Evolutionary conservation across 30 jellyfish, hydroid and myxozoan genomes (phyloP).

Genomic region (Turritopsis dohrnii): DNA sequence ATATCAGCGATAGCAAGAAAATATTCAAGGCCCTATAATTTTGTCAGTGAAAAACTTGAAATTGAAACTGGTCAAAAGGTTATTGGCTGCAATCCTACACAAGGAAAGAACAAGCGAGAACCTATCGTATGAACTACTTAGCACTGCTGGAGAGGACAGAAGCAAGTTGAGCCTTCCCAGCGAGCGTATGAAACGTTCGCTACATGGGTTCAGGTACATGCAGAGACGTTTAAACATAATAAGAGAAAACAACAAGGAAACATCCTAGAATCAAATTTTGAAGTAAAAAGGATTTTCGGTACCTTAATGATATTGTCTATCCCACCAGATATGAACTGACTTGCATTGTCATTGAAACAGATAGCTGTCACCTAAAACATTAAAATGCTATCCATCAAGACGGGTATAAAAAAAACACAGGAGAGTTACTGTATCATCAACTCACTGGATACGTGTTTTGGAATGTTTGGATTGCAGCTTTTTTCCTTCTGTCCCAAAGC

Average conservation of each 20-base stretch:
- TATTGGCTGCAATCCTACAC: too few species aligned
- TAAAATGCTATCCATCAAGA: background rate
- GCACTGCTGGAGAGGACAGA: too few species aligned
- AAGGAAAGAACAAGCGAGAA: too few species aligned
- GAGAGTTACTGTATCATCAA: background rate
- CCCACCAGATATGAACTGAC: constrained; percentile 77
- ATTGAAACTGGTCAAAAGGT: too few species aligned
- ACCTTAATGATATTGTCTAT: constrained; percentile 77
- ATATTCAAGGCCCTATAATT: too few species aligned
- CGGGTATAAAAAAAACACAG: background rate
- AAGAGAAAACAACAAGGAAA: background rate
- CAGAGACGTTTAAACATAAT: too few species aligned
- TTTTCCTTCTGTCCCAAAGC: constrained; percentile 93
- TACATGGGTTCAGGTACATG: background rate
- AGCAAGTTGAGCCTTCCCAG: background rate
- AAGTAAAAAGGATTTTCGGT: background rate
- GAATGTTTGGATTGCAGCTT: constrained; percentile 66
- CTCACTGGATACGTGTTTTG: constrained; percentile 73
- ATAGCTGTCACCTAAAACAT: constrained; percentile 65
- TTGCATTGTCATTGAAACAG: constrained; percentile 75
- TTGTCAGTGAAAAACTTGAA: too few species aligned
- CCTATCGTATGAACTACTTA: too few species aligned
- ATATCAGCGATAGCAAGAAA: too few species aligned
- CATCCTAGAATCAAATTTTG: background rate
- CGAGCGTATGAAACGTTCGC: background rate